These are phyloP conservation scores for Planiliza haematocheilus DNA, from an alignment of 2,113 vertebrate genomes.

Conservation along the genomic window DNA sequence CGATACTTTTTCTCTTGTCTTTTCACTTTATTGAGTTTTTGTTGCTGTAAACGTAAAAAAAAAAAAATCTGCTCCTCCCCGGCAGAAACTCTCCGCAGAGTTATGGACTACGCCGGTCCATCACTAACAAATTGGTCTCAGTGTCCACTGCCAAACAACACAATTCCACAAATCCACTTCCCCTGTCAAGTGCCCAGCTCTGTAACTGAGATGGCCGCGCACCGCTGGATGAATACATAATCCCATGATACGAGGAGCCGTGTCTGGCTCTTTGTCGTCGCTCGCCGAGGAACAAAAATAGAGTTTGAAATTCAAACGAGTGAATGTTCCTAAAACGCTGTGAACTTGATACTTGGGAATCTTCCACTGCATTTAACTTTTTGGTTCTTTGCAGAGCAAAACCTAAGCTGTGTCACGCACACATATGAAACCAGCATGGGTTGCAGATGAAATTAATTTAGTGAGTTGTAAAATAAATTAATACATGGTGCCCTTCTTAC, in stretches of 20 bases:
- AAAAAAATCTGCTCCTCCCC: conserved; percentile 43
- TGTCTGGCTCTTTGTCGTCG: conserved; percentile 29
- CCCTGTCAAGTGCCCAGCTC: conserved; percentile 47
- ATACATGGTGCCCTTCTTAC: neutral
- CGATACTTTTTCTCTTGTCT: conserved; percentile 8
- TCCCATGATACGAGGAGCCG: conserved; percentile 35
- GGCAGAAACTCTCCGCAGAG: conserved; percentile 55
- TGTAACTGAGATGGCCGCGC: conserved; percentile 56
- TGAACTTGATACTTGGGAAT: conserved; percentile 31
- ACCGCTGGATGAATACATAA: conserved; percentile 46
- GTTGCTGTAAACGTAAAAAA: conserved; percentile 47
- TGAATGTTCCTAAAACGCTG: conserved; percentile 28
- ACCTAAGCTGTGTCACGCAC: conserved; percentile 14
- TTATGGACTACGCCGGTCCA: conserved; percentile 48
- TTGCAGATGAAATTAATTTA: neutral
- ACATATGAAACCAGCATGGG: neutral
- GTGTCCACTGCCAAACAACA: conserved; percentile 69
- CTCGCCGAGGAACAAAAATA: neutral
- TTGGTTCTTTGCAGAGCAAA: conserved; percentile 9
- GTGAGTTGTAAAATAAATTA: neutral
- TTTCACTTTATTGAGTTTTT: conserved; percentile 44
- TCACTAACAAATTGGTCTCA: conserved; percentile 67
- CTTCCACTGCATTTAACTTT: conserved; percentile 15
- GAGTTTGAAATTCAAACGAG: conserved; percentile 29
- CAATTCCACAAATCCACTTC: conserved; percentile 71